Conservation (phyloP, 92 coral and sea anemone species). For the Umimayanthus chanpuru region DNA sequence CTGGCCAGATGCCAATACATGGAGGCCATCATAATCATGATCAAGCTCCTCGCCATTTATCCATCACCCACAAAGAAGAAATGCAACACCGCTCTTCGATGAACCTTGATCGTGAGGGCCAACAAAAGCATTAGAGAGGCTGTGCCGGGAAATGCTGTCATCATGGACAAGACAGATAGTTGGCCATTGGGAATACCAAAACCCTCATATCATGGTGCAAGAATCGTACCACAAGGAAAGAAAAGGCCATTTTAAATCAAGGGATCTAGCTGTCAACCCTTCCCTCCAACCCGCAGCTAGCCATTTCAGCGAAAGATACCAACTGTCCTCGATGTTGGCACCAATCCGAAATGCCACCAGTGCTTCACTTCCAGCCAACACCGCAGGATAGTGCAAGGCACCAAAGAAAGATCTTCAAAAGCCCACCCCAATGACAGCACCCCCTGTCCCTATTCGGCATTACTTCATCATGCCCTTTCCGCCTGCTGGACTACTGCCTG, state of each 20-base stretch:
- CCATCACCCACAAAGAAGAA: constrained; percentile 30
- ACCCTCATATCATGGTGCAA: too few relatives aligned
- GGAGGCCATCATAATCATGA: constrained; percentile 23
- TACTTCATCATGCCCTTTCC: neutral
- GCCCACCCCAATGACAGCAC: neutral
- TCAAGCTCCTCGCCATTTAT: constrained; percentile 14
- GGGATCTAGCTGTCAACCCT: constrained; percentile 53
- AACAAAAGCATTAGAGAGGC: constrained; percentile 48
- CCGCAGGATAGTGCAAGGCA: constrained; percentile 28
- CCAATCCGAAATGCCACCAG: constrained; percentile 5
- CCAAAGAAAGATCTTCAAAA: neutral
- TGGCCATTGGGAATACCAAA: constrained; percentile 52
- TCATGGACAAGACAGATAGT: constrained; percentile 47
- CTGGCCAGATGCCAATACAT: constrained; percentile 41
- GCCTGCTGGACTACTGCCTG: neutral
- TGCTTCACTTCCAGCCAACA: constrained; percentile 23
- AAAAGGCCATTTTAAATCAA: constrained; percentile 45
- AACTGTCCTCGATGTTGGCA: constrained; percentile 7
- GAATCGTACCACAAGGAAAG: too few relatives aligned
- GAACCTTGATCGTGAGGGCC: constrained; percentile 50
- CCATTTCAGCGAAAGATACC: constrained; percentile 26
- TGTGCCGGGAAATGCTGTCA: constrained; percentile 24
- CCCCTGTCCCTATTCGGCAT: too few relatives aligned
- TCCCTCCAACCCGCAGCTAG: neutral
- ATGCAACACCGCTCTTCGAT: constrained; percentile 52